A percentile compares a stretch with the other conserved stretches of the same genome.
phyloP scores from a whole-genome alignment of 2,113 vertebrate genomes.

The Mustela nigripes region DNA sequence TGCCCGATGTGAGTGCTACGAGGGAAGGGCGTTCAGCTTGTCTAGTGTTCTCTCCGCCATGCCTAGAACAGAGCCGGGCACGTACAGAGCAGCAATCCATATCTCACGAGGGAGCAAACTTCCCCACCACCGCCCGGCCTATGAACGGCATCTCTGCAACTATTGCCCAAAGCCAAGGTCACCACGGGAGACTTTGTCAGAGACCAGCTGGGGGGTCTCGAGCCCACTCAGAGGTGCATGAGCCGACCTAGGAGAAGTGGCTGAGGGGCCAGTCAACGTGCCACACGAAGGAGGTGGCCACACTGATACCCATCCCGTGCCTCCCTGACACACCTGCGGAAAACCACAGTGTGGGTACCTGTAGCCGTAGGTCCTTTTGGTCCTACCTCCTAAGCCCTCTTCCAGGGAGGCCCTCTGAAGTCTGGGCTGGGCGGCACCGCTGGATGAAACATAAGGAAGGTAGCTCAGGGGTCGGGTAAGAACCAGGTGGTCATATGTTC shows the following conservation, averaged over 20 bases:
- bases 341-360: neutral
- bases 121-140: neutral
- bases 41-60: neutral
- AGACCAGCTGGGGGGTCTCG: neutral
- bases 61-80: neutral
- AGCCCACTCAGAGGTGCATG: neutral
- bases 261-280: neutral
- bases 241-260: neutral
- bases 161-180: neutral
- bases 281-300: neutral
- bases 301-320: neutral
- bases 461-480: neutral
- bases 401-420: neutral
- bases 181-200: neutral
- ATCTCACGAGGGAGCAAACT: neutral
- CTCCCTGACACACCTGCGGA: accelerated
- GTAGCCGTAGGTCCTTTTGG: accelerated
- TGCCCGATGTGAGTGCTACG: accelerated
- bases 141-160: neutral
- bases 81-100: neutral
- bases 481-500: neutral
- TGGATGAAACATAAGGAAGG: neutral
- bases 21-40: neutral
- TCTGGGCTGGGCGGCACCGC: accelerated
- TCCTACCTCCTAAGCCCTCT: neutral